phyloP scores from a whole-genome alignment of 2,888 invertebrate species.

The Candidula unifasciata region DNA sequence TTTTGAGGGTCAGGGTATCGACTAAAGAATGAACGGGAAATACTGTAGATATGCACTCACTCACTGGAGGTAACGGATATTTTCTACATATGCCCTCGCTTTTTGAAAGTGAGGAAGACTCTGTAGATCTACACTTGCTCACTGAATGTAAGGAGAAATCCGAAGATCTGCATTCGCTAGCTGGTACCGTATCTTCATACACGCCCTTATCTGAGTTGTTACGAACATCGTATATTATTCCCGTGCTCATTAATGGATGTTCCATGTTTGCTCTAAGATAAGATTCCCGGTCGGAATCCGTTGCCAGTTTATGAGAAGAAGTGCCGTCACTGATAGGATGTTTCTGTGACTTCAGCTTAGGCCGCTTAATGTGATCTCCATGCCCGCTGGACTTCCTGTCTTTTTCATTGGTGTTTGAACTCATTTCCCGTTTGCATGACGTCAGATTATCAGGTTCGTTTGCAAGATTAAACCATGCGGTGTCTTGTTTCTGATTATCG shows the following conservation, averaged over 20 bases:
- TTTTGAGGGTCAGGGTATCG: background rate
- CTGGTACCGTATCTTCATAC: background rate
- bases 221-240: background rate
- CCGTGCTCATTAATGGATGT: background rate
- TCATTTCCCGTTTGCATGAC: too few relatives aligned
- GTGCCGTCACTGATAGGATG: too few relatives aligned
- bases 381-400: background rate
- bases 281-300: too few relatives aligned
- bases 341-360: background rate
- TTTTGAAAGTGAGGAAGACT: too few relatives aligned
- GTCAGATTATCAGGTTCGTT: too few relatives aligned
- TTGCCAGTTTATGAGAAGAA: background rate
- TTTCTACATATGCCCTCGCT: too few relatives aligned
- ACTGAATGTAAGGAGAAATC: constrained; percentile 2
- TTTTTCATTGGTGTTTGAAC: background rate
- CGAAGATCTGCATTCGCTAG: background rate
- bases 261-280: too few relatives aligned
- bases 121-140: background rate
- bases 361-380: background rate
- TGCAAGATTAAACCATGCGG: too few relatives aligned
- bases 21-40: background rate
- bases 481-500: too few relatives aligned
- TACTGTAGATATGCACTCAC: background rate
- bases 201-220: background rate
- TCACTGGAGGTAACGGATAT: too few relatives aligned